Percentiles rank a stretch among this genome's conserved stretches.
phyloP scores from a whole-genome alignment of 2,113 vertebrate genomes.

The Hemiscyllium ocellatum region DNA sequence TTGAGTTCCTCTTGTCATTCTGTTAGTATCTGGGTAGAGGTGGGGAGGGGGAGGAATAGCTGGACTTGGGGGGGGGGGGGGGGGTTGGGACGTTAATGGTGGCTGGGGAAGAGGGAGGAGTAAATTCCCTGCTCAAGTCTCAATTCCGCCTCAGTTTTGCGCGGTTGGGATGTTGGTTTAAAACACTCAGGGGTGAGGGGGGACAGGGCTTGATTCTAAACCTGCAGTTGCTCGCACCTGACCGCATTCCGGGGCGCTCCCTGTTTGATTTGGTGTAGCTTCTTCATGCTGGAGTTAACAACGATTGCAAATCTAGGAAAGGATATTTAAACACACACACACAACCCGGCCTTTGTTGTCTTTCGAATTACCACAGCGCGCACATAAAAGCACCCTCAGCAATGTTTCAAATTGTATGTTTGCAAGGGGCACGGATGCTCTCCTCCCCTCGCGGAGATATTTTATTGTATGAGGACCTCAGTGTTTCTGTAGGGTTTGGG shows the following conservation, averaged over 20 bases:
- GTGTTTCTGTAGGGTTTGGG: not conserved
- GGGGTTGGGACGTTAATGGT: slow-evolving; percentile 49
- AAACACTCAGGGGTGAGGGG: no score
- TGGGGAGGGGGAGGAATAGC: slow-evolving; percentile 48
- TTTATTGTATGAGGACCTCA: no score
- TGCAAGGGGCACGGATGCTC: not conserved
- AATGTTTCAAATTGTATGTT: not conserved
- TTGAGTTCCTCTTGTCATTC: slow-evolving; percentile 41
- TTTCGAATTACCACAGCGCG: not conserved
- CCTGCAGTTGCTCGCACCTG: not conserved
- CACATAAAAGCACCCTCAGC: not conserved
- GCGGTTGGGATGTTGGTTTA: no score
- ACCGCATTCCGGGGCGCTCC: not conserved
- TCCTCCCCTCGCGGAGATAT: not conserved
- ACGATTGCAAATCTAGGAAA: not conserved
- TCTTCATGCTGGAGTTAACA: not conserved
- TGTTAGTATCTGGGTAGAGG: slow-evolving; percentile 41
- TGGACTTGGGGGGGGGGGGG: slow-evolving; percentile 34
- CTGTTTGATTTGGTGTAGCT: not conserved
- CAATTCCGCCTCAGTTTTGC: not conserved
- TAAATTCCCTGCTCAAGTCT: slow-evolving; percentile 38
- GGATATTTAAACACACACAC: not conserved
- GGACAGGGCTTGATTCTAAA: no score
- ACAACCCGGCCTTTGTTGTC: not conserved
- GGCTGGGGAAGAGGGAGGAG: slow-evolving; percentile 38